These are phyloP conservation scores for Eupithecia exiguata DNA, from an alignment of 2,888 invertebrate species.

Conservation along the genomic window DNA sequence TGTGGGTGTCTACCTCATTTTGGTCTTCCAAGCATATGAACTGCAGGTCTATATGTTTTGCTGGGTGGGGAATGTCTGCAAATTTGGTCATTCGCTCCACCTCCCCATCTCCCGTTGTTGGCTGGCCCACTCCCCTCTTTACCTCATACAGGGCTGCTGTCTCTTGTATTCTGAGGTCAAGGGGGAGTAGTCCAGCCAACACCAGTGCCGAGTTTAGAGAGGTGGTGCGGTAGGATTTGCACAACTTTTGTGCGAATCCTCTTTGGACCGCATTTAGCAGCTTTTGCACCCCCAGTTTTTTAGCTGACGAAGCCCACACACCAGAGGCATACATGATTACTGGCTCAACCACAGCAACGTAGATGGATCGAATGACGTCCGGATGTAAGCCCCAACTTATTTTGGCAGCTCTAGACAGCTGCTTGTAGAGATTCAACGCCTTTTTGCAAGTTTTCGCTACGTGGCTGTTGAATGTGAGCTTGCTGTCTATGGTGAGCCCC, in stretches of 20 bases:
- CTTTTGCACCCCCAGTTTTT: constrained; percentile 10
- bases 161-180: constrained; percentile 27
- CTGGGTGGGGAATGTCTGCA: constrained; percentile 17
- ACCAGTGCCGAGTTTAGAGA: no score
- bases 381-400: constrained; percentile 11
- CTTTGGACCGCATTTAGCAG: not conserved
- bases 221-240: no score
- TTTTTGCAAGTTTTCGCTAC: constrained; percentile 13
- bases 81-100: not conserved
- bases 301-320: constrained; percentile 4
- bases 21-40: constrained; percentile 23
- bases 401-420: not conserved
- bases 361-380: constrained; percentile 1
- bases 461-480: no score
- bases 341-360: constrained; percentile 11
- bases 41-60: not conserved
- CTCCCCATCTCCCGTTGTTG: constrained; percentile 3
- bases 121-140: constrained; percentile 5
- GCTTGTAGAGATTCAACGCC: constrained; percentile 10
- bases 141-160: not conserved
- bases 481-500: no score
- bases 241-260: no score
- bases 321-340: constrained; percentile 10
- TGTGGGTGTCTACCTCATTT: not conserved
- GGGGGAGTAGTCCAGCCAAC: constrained; percentile 1